Base-by-base conservation (phyloP, 2,797 vertebrate genomes). In the Cyprinodon diabolis region DNA sequence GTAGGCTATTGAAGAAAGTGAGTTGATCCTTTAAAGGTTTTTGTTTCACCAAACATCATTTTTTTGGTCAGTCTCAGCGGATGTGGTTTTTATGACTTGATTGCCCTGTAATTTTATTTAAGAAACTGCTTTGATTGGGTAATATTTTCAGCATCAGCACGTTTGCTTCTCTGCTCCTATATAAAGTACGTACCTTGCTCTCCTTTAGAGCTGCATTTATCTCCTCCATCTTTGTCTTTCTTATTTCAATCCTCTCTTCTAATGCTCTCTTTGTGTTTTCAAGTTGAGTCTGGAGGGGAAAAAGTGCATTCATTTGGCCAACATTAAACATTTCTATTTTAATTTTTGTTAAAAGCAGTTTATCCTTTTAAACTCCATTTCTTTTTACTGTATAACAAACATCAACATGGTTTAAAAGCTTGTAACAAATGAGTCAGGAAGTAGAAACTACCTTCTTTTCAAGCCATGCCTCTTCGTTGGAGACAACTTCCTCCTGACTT, bases 401-500 rank as follows among this genome's bases (percentile, higher is more conserved):
- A 6, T 23, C 2, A 40, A 35, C 7, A 14, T 3, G 6, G 6
- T 48, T 47, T 13, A n/a, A 45, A 45, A 0, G 62, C 40, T 6
- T 11, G 10, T 14, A 21, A 45, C 45, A 21, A 43, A 51, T 6
- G 5, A 45, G 13, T 0, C 1, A n/a, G 17, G n/a, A 25, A 2
- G 19, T 23, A 25, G 43, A 30, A 52, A 0, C 69, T 23, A 93
- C 93, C 90, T 84, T 92, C 72, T 87, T 93, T 37, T 66, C 81
- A 12, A 52, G 1, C 80, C 90, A 92, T 70, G 92, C 92, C 0
- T 74, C 79, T 25, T 94, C 89, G 4, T 52, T 78, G 1, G 90
- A 71, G 23, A 94, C 85, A 0, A 93, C 75, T 6, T 83, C 77
- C 9, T 86, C 79, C 9, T 77, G 73, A 12, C 68, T 69, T 13